Evolutionary conservation across 1,140 invertebrate genomes (phyloP), one percentile per base, ranked within the genome.

Genomic region (Macrosteles quadrilineatus): DNA sequence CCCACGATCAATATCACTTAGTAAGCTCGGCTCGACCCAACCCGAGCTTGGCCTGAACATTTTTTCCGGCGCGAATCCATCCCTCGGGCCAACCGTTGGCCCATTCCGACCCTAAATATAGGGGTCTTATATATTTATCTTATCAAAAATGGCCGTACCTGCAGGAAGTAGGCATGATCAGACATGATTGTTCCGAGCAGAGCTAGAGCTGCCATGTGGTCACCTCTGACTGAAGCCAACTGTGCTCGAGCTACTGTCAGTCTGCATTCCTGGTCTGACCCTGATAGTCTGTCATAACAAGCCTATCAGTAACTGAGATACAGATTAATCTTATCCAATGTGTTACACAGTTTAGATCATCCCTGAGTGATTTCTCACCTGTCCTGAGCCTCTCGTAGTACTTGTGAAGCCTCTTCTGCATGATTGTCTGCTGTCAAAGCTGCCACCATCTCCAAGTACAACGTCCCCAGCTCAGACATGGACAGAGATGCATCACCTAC

Each of bases 381-480:
- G 32, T 36, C 14, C 32, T 90, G 88, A 0, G 96, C 95, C 76
- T 94, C 90, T 78, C 94, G 88, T 83, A 98, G 90, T 17, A 92
- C 82, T 74, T 88, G 87, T 4, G 87, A 84, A 14, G 96, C 95
- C 80, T 98, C 93, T 50, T 89, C 86, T 74, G 88, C 87, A 76
- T 92, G 88, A 21, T 86, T 87, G 3, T 90, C 81, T 30, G 85
- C 78, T 47, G 87, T 87, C 72, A 95, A 88, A 43, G 88, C 87
- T 73, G 94, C 89, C 40, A 95, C 92, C 32, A 98, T 80, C 81
- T 98, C 94, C 30, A 97, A 83, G 80, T 91, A 97, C 32, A 98
- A 84, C 1, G 89, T 82, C 72, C 86, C 86, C 30, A 92, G 82
- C 73, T 89, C 78, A 72, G 80, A 71, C 77, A 83, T 75, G 71